Percentiles rank a stretch among this genome's conserved stretches.
These are phyloP conservation scores for Cephus pulcher DNA, from an alignment of 2,888 invertebrate species.

Conservation along the genomic window DNA sequence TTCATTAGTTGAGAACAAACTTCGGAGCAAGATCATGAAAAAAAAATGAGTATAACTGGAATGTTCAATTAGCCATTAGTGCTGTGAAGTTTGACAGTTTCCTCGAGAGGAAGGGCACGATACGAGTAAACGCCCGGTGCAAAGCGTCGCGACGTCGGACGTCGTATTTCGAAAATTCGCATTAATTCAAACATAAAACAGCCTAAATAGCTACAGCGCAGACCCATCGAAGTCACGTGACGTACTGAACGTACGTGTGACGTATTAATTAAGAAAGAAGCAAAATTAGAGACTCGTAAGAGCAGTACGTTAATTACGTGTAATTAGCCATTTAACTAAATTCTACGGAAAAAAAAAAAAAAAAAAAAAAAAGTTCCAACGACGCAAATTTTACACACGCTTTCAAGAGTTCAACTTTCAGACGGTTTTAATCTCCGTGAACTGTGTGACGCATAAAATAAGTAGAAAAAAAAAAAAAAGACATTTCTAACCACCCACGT, in stretches of 20 bases:
- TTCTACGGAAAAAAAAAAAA: constrained; percentile 6
- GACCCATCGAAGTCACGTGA: neutral
- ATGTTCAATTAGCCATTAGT: neutral
- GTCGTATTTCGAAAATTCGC: neutral
- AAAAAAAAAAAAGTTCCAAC: constrained; percentile 24
- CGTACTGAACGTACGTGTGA: neutral
- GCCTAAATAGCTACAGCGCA: neutral
- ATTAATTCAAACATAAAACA: neutral
- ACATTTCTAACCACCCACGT: neutral
- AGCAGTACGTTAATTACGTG: constrained; percentile 35
- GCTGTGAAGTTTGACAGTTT: neutral
- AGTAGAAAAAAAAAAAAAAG: neutral
- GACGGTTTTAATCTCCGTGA: neutral
- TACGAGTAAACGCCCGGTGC: neutral
- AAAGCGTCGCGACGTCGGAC: neutral
- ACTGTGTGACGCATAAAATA: neutral
- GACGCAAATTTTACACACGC: constrained; percentile 26
- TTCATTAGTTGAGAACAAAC: neutral
- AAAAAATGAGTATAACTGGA: neutral
- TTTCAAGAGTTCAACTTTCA: neutral
- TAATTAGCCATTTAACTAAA: constrained; percentile 35
- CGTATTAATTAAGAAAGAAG: neutral
- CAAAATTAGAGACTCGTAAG: neutral
- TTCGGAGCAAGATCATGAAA: neutral
- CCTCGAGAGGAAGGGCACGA: neutral